Evolutionary conservation across 2,113 vertebrate genomes (phyloP).

Genomic region (Rhea americana): DNA sequence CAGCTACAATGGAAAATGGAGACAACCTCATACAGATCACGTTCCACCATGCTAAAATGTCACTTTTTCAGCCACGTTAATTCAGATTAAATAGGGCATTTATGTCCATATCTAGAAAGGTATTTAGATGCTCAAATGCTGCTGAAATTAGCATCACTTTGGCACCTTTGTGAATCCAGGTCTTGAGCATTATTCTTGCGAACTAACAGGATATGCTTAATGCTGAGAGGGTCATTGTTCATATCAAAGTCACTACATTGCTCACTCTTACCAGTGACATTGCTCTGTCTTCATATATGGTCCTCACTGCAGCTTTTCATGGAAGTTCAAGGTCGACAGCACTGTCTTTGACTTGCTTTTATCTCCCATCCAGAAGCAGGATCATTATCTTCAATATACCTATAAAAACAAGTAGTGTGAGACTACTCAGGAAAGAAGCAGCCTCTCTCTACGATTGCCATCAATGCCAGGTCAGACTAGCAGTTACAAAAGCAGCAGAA

Average conservation of each 20-base stretch:
- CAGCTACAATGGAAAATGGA: background rate
- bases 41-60: background rate
- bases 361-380: slow-evolving; percentile 3
- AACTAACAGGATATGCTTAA: background rate
- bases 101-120: background rate
- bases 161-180: background rate
- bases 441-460: background rate
- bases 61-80: background rate
- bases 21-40: background rate
- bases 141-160: background rate
- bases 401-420: slow-evolving; percentile 21
- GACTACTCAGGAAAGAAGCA: background rate
- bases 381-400: background rate
- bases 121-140: background rate
- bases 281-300: background rate
- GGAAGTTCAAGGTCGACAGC: background rate
- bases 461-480: background rate
- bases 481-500: background rate
- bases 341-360: slow-evolving; percentile 17
- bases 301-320: background rate
- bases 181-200: background rate
- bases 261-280: background rate
- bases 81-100: background rate
- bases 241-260: background rate
- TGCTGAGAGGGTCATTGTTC: background rate